Evolutionary conservation across 2,888 invertebrate species (phyloP), one percentile per base, ranked within the genome.

Genomic region (Azorinus chamasolen): DNA sequence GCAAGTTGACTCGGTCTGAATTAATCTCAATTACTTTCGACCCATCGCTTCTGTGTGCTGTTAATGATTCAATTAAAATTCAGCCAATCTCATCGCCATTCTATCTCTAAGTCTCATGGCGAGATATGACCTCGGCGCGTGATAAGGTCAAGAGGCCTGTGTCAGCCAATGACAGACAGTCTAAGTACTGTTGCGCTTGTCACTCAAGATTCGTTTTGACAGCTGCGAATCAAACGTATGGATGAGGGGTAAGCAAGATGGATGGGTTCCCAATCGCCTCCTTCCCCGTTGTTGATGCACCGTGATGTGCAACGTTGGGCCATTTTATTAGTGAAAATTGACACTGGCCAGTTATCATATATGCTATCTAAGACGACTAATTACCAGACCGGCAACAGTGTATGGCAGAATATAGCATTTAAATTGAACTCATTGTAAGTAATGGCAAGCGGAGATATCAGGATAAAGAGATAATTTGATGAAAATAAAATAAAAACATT

Each of bases 21-120:
- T 84, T 81, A 72, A 84, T 85, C 83, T 76, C 79, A 69, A 85
- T 85, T 85, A 85, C 63, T 57, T 70, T 65, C 75, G 68, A 57
- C 69, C 68, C 68, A 78, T 59, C 54, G 65, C 62, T 59, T 71
- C 69, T 45, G 32, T 72, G 59, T 55, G 53, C 54, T 62, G 20
- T 59, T 73, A 72, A 76, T 70, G 75, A 73, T 79, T 80, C 75
- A 78, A 80, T 79, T 69, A 74, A 50, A 72, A 70, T 76, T 61
- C 69, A 54, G 55, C 69, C 69, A 69, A 69, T 69, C 54, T 25
- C 20, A 48, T 46, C 16, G 54, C 69, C 61, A 45, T 54, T 14
- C 58, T 64, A 68, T 57, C 53, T 24, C 43, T 51, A 53, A 39
- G 46, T 22, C 48, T 59, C 68, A 53, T 58, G 32, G 43, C 24